phyloP scores from a whole-genome alignment of 2,888 invertebrate genomes.

The Napeogenes inachia region DNA sequence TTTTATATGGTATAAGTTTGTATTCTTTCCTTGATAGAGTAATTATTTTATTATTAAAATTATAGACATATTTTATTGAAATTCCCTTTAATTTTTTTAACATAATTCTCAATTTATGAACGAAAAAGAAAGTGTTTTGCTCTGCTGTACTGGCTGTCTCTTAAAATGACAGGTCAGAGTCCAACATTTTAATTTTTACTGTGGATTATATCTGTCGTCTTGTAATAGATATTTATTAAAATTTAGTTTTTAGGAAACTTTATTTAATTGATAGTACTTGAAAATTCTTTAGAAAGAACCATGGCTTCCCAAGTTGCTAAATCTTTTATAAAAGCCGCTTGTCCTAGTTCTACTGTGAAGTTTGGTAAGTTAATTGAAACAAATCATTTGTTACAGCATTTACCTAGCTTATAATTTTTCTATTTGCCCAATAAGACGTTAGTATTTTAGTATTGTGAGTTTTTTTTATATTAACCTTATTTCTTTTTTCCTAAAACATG shows the following conservation, averaged over 20 bases:
- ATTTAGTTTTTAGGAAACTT: slow-evolving; percentile 9
- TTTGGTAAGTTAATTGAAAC: slow-evolving; percentile 51
- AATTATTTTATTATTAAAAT: no score
- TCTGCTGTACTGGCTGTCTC: slow-evolving; percentile 12
- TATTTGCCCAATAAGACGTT: neutral
- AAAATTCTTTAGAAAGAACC: slow-evolving; percentile 28
- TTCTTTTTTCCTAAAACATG: neutral
- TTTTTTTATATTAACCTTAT: neutral
- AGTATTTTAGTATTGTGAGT: neutral
- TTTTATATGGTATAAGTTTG: no score
- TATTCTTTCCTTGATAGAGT: no score
- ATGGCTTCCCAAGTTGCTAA: slow-evolving; percentile 73
- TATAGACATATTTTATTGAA: no score
- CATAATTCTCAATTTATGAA: slow-evolving; percentile 11
- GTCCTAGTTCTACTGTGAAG: slow-evolving; percentile 58
- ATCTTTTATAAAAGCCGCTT: slow-evolving; percentile 59
- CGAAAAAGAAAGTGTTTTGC: slow-evolving; percentile 7
- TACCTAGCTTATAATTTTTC: neutral
- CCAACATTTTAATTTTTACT: slow-evolving; percentile 59
- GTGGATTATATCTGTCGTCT: slow-evolving; percentile 39
- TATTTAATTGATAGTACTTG: slow-evolving; percentile 9
- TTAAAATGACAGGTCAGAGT: slow-evolving; percentile 65
- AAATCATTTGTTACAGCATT: slow-evolving; percentile 11
- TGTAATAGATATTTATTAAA: slow-evolving; percentile 35
- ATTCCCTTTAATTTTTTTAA: neutral